Conservation (phyloP, 2,797 vertebrate species). For the Protonibea diacanthus region DNA sequence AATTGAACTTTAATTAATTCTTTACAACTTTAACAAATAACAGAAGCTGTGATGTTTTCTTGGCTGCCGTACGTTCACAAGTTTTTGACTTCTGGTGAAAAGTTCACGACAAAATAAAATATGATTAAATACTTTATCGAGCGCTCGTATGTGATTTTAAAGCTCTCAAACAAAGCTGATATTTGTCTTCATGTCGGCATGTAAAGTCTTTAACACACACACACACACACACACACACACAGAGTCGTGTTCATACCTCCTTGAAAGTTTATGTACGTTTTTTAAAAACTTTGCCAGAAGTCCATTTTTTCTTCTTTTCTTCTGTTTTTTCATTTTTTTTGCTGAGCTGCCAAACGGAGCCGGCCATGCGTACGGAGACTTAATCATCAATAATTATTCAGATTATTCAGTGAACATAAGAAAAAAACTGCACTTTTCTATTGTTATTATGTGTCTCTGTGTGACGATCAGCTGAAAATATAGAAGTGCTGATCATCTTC, state of each 20-base stretch:
- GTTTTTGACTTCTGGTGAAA: constrained; percentile 19
- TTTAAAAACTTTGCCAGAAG: constrained; percentile 50
- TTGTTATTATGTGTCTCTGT: constrained; percentile 8
- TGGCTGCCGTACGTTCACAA: constrained; percentile 21
- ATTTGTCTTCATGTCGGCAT: neutral
- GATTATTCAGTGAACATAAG: constrained; percentile 40
- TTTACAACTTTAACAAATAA: constrained; percentile 10
- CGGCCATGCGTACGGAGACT: constrained; percentile 38
- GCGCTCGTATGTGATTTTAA: neutral
- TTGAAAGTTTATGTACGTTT: constrained; percentile 69
- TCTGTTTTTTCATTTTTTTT: constrained; percentile 25
- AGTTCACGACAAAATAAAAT: constrained; percentile 26
- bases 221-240: constrained; percentile 16
- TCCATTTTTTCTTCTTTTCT: constrained; percentile 26
- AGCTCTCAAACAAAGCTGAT: no score
- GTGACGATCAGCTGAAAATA: constrained; percentile 1
- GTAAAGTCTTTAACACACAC: constrained; percentile 11
- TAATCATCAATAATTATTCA: constrained; percentile 70
- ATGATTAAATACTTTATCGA: neutral
- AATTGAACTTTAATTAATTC: constrained; percentile 61
- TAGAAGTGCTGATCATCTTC: constrained; percentile 1
- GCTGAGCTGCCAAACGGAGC: constrained; percentile 60
- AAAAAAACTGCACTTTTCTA: constrained; percentile 31
- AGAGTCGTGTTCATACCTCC: constrained; percentile 41
- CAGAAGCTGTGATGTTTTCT: neutral